These are phyloP conservation scores for Xylophagus ater DNA, from an alignment of 2,888 invertebrate species.

Conservation along the genomic window DNA sequence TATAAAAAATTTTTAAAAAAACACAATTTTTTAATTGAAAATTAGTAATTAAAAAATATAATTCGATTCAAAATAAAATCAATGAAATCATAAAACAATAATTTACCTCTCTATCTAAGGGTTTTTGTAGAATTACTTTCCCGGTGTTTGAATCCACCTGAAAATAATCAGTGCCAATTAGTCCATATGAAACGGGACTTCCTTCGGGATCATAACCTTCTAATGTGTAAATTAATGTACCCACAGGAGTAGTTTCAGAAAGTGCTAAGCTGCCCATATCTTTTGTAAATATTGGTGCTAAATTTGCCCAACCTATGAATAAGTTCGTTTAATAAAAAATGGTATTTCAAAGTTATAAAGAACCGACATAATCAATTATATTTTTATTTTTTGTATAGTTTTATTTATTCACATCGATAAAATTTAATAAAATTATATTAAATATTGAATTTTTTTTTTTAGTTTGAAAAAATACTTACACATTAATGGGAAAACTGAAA, in stretches of 20 bases:
- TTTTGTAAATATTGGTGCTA: slow-evolving; percentile 59
- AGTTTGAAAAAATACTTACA: too few relatives aligned
- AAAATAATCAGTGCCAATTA: slow-evolving; percentile 73
- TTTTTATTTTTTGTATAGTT: too few relatives aligned
- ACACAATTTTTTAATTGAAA: background rate
- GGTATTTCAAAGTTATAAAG: too few relatives aligned
- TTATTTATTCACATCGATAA: too few relatives aligned
- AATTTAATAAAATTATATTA: too few relatives aligned
- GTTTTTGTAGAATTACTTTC: slow-evolving; percentile 64
- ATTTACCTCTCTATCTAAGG: slow-evolving; percentile 70
- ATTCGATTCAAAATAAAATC: background rate
- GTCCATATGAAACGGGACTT: slow-evolving; percentile 53
- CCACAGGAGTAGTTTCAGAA: slow-evolving; percentile 68
- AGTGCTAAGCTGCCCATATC: slow-evolving; percentile 69
- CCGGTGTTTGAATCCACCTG: slow-evolving; percentile 66
- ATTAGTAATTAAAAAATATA: background rate
- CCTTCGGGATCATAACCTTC: slow-evolving; percentile 75
- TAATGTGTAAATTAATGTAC: slow-evolving; percentile 63
- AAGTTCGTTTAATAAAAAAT: too few relatives aligned
- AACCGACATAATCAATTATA: too few relatives aligned
- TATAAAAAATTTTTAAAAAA: background rate
- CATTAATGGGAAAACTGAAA: too few relatives aligned
- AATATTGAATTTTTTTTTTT: too few relatives aligned
- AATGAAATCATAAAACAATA: background rate
- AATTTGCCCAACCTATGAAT: slow-evolving; percentile 45